Evolutionary conservation across 2,888 invertebrate species (phyloP).

Genomic region (Rhagonycha lutea): DNA sequence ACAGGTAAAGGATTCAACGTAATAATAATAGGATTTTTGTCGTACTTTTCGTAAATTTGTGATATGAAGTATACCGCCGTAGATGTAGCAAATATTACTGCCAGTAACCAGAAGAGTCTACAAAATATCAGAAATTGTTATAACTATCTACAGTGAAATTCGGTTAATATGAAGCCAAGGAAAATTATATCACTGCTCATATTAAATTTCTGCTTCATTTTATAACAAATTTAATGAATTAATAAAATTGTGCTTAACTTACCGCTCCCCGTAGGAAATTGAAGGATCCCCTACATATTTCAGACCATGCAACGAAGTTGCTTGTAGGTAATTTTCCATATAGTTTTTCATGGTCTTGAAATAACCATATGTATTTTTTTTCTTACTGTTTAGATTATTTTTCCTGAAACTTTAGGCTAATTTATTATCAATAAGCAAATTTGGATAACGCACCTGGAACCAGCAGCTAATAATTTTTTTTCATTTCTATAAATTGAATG

Average conservation of each 20-base stretch:
- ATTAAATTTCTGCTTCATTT: too few species aligned
- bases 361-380: not conserved
- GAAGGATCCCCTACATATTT: conserved; percentile 2
- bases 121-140: conserved; percentile 18
- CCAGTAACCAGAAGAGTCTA: conserved; percentile 71
- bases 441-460: not conserved
- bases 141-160: not conserved
- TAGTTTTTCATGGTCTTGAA: not conserved
- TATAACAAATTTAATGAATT: not conserved
- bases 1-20: conserved; percentile 75
- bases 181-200: not conserved
- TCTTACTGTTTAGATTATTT: accelerated
- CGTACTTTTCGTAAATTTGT: conserved; percentile 75
- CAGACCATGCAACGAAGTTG: conserved; percentile 14
- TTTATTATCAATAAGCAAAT: not conserved
- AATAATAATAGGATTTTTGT: conserved; percentile 74
- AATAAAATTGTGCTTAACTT: not conserved
- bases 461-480: not conserved
- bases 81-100: conserved; percentile 67
- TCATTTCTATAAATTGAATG: not conserved
- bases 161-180: not conserved
- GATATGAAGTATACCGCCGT: conserved; percentile 73
- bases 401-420: not conserved
- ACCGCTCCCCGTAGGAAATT: conserved; percentile 15
- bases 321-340: not conserved